Conservation (phyloP, 2,113 vertebrate genomes). For the Entosphenus tridentatus region DNA sequence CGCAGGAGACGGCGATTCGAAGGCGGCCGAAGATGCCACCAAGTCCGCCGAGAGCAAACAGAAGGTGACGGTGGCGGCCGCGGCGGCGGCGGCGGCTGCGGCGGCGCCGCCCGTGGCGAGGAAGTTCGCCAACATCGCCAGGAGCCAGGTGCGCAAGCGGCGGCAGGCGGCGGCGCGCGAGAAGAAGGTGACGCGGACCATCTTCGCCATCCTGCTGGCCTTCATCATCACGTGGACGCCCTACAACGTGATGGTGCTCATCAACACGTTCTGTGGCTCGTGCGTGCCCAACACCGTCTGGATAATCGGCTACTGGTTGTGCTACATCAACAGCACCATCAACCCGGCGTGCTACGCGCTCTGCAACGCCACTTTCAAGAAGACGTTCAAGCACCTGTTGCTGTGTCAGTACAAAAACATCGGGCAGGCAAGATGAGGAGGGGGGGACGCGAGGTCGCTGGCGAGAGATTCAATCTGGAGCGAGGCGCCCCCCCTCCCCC, state of each 20-base stretch:
- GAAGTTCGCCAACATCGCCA: conserved; percentile 87
- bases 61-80: no score
- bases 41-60: conserved; percentile 23
- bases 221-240: conserved; percentile 97
- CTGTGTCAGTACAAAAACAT: conserved; percentile 94
- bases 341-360: conserved; percentile 94
- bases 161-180: conserved; percentile 89
- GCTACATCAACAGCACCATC: conserved; percentile 95
- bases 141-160: conserved; percentile 86
- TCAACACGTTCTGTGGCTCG: conserved; percentile 78
- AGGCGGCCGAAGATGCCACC: conserved; percentile 14
- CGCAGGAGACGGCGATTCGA: conserved; percentile 22
- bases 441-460: neutral
- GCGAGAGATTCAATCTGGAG: neutral
- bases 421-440: conserved; percentile 49
- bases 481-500: neutral
- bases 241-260: conserved; percentile 95
- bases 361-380: conserved; percentile 96
- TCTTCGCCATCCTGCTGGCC: conserved; percentile 85
- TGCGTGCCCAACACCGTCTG: conserved; percentile 78
- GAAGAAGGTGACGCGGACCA: conserved; percentile 92
- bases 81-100: conserved; percentile 15
- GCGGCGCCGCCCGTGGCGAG: conserved; percentile 47
- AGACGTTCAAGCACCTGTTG: conserved; percentile 89
- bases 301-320: conserved; percentile 93